Percentiles rank a stretch among this genome's conserved stretches.
Conservation (phyloP, 2,888 invertebrate species). For the Entomobrya proxima region DNA sequence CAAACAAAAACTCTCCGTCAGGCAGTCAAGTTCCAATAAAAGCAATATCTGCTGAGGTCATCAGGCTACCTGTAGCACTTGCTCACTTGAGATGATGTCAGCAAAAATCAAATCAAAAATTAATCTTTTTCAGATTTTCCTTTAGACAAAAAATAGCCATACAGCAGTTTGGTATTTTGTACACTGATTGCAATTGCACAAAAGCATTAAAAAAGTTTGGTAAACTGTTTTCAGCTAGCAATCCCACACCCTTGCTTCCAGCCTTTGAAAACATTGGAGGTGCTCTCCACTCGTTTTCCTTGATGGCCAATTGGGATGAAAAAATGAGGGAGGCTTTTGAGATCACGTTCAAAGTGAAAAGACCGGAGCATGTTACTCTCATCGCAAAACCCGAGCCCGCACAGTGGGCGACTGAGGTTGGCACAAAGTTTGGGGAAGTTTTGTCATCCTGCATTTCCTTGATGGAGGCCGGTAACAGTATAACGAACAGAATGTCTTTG, state of each 20-base stretch:
- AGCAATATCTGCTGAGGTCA: no score
- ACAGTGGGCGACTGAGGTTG: constrained; percentile 73
- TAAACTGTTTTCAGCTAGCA: constrained; percentile 54
- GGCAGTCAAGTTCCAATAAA: no score
- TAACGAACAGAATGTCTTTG: constrained; percentile 49
- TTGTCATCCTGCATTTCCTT: constrained; percentile 69
- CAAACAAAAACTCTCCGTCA: no score
- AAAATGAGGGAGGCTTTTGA: constrained; percentile 72
- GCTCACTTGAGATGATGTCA: no score
- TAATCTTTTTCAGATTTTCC: no score
- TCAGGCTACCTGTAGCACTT: no score
- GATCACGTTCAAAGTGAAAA: constrained; percentile 70
- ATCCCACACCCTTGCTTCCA: constrained; percentile 61
- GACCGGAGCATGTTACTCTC: constrained; percentile 74
- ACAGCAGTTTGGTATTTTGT: no score
- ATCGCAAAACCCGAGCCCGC: constrained; percentile 57
- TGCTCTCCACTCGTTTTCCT: constrained; percentile 73
- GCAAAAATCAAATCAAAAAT: no score
- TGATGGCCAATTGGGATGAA: constrained; percentile 74
- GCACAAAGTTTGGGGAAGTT: constrained; percentile 73
- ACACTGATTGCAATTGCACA: background rate
- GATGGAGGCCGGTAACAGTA: constrained; percentile 66
- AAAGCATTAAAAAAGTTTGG: no score
- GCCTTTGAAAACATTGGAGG: constrained; percentile 71
- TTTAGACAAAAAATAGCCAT: no score